Percentiles rank a stretch among this genome's conserved stretches.
Evolutionary conservation across 2,888 invertebrate species (phyloP).

Genomic region (Leuctra nigra): DNA sequence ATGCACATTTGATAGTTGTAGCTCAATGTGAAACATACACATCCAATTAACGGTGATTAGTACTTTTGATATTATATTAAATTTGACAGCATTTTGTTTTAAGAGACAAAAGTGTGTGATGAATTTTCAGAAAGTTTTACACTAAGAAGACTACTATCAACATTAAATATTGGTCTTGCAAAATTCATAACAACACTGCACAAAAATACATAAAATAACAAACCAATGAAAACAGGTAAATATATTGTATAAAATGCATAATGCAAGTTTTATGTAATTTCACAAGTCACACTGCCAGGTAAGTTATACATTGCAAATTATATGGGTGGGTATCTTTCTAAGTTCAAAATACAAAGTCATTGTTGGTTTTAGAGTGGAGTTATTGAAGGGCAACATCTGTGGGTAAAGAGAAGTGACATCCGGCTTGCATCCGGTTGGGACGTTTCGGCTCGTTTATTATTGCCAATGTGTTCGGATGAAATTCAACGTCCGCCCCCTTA

Average conservation of each 20-base stretch:
- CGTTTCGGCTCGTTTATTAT: too few species aligned
- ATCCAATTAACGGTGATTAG: too few species aligned
- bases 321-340: too few species aligned
- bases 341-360: too few species aligned
- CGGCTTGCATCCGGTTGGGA: too few species aligned
- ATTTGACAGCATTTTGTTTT: conserved; percentile 15
- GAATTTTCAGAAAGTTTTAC: conserved; percentile 8
- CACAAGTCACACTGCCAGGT: background rate
- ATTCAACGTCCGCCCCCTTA: too few species aligned
- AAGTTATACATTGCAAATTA: too few species aligned
- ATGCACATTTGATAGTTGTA: conserved; percentile 18
- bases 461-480: too few species aligned
- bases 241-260: background rate
- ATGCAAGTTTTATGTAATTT: background rate
- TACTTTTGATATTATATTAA: conserved; percentile 14
- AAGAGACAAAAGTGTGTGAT: background rate
- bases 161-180: conserved; percentile 1
- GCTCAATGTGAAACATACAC: background rate
- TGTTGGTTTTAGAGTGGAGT: too few species aligned
- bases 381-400: too few species aligned
- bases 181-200: conserved; percentile 9
- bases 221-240: background rate
- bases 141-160: background rate
- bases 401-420: too few species aligned
- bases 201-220: conserved; percentile 8